Conservation (phyloP, 1,140 invertebrate genomes). For the Procambarus clarkii region DNA sequence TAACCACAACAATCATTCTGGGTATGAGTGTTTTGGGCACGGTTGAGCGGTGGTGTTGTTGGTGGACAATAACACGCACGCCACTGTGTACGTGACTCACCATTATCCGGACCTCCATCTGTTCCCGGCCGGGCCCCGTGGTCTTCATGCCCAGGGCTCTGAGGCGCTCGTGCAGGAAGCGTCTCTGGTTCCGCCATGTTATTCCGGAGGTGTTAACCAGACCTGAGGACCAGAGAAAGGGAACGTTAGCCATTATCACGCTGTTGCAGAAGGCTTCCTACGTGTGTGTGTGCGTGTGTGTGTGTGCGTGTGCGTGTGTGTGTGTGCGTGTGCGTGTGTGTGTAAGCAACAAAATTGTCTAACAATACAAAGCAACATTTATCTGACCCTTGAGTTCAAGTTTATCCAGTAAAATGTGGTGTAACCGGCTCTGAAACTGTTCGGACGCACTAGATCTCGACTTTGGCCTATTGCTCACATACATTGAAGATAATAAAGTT, state of each 20-base stretch:
- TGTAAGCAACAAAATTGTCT: neutral
- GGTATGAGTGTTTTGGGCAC: no score
- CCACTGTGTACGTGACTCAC: conserved; percentile 19
- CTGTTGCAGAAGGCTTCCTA: neutral
- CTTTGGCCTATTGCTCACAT: conserved; percentile 8
- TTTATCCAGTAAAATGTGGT: conserved; percentile 39
- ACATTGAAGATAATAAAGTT: neutral
- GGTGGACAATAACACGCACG: no score
- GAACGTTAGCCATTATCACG: neutral
- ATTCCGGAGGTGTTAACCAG: conserved; percentile 93
- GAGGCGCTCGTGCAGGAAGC: conserved; percentile 86
- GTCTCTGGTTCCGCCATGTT: conserved; percentile 93
- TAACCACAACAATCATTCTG: no score
- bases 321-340: neutral
- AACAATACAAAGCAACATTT: neutral
- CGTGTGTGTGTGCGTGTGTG: neutral
- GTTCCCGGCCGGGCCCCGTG: conserved; percentile 85
- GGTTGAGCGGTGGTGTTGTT: no score
- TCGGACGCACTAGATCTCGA: conserved; percentile 11
- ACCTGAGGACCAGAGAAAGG: conserved; percentile 80
- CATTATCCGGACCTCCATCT: conserved; percentile 89
- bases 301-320: neutral
- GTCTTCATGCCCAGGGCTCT: conserved; percentile 87
- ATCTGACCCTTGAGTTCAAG: conserved; percentile 37
- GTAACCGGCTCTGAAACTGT: conserved; percentile 29